Evolutionary conservation across 2,797 vertebrate genomes (phyloP), one percentile per base, ranked within the genome.

Genomic region (Oryzias sinensis): DNA sequence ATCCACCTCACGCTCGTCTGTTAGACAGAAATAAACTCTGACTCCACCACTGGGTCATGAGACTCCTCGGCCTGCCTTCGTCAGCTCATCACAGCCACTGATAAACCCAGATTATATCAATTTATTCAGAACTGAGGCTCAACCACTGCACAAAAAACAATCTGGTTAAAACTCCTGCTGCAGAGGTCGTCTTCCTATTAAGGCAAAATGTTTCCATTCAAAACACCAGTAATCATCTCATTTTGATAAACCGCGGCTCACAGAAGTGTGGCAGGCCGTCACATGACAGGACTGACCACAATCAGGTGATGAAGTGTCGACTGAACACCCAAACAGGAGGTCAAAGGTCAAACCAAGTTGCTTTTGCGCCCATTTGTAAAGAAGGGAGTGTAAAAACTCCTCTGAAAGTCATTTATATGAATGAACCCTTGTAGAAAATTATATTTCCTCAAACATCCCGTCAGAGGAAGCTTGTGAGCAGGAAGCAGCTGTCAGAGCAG

Each of bases 21-120:
- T 43, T 16, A 22, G 47, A 62, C 73, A 68, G 49, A 80, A 78
- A 69, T 68, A 71, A 62, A 0, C 45, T 61, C 27, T 1, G 25
- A 57, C 49, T 43, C 6, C 16, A 16, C 33, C 2, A 5, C 49
- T 50, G 51, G 70, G 59, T 15, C 24, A 67, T 41, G 48, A 0
- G 15, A 40, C 22, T 13, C 27, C 6, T 46, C 1, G 17, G 43
- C 53, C 37, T 18, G 29, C 47, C 37, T 29, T 25, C 53, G 24
- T 37, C 33, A 37, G 33, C 16, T 22, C 16, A 22, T 25, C 16
- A 44, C 37, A 24, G 41, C 24, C 33, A 33, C 7, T 17, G 29
- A 48, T n/a, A 3, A 6, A 25, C 22, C 33, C 22, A 2, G 16
- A 1, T 8, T 11, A 17, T 11, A 24, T 9, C 3, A 17, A 24